phyloP scores from a whole-genome alignment of 2,113 vertebrate genomes.

The Peromyscus polionotus region DNA sequence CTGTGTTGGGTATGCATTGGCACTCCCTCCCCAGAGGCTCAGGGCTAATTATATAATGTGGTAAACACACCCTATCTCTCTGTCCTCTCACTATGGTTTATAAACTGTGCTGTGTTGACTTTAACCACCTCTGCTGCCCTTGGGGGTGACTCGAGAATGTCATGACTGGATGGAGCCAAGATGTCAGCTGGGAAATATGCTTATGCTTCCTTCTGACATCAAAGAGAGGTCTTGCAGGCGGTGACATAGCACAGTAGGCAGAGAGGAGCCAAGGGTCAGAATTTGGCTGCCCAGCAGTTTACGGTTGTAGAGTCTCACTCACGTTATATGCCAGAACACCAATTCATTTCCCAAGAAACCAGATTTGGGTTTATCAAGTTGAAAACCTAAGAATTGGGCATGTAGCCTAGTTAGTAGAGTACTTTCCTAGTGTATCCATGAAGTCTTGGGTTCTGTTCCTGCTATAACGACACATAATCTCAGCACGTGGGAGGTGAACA shows the following conservation, averaged over 20 bases:
- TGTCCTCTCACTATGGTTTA: conserved; percentile 60
- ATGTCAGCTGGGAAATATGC: neutral
- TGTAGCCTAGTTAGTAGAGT: neutral
- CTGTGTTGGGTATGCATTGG: neutral
- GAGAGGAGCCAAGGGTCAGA: neutral
- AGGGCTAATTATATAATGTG: conserved; percentile 31
- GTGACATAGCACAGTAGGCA: neutral
- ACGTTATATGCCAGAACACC: neutral
- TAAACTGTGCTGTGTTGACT: conserved; percentile 51
- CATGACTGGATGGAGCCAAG: neutral
- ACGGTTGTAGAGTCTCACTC: too few relatives aligned
- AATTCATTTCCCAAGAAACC: neutral
- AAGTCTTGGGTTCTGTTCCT: neutral
- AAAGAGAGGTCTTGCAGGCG: neutral
- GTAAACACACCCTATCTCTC: neutral
- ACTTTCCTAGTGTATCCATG: neutral
- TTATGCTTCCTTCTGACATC: neutral
- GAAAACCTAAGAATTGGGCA: neutral
- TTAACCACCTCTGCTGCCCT: conserved; percentile 47
- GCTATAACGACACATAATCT: neutral
- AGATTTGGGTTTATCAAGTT: neutral
- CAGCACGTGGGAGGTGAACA: neutral
- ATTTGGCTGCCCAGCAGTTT: neutral
- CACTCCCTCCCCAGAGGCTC: neutral
- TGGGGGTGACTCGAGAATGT: conserved; percentile 23